Evolutionary conservation across 2,888 invertebrate genomes (phyloP), one percentile per base, ranked within the genome.

Genomic region (Protodeltote pygarga): DNA sequence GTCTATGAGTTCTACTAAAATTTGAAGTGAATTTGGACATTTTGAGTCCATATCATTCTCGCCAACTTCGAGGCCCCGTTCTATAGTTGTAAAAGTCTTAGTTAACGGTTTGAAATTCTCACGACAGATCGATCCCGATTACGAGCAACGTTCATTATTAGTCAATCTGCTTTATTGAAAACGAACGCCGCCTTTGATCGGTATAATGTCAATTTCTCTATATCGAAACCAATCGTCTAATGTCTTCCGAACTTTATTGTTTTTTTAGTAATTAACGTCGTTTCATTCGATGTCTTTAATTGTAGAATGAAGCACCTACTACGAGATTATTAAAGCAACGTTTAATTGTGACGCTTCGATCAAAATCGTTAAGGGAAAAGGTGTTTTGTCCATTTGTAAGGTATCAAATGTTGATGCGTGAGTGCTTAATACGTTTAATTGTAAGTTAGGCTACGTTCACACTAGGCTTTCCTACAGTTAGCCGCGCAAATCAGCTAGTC

Each of bases 101-200:
- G 79, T 79, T 85, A 87, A 84, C 83, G 81, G 80, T 79, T 66
- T 62, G 71, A 68, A 83, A 83, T 91, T 91, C 91, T 91, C 90
- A 90, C 90, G 89, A 90, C 90, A 90, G 85, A 87, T 89, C 83
- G 79, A 68, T 61, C 73, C 79, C 81, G 84, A 83, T 77, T 81
- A 80, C 75, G 63, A 61, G 79, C 82, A 77, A 77, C 75, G 84
- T 87, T 89, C 88, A 85, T 91, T 90, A 90, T 89, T 88, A 86
- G 87, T 85, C 85, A 86, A 89, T 90, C 85, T 79, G 81, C 86
- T 87, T 89, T 90, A 90, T 89, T 88, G 85, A 80, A 85, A 80
- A 75, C 76, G 74, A 75, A 67, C 51, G 80, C 88, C 88, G 88
- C 81, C 88, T 89, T 89, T 88, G 87, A 88, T 85, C 79, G 65